A percentile compares a stretch with the other conserved stretches of the same genome.
phyloP scores from a whole-genome alignment of 2,888 invertebrate genomes.

The Chloromyia formosa region DNA sequence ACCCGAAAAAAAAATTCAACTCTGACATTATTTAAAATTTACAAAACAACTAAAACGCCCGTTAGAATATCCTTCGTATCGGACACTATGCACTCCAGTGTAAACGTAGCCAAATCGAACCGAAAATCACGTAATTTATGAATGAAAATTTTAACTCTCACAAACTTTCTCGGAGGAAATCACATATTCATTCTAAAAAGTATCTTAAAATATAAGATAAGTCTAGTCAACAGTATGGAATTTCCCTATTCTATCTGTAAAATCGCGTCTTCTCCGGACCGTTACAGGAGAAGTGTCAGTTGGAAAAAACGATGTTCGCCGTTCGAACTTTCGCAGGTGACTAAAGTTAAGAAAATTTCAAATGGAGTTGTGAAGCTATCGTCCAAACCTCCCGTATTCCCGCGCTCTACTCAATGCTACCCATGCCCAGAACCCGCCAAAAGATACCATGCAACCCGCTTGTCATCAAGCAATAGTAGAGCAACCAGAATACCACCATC shows the following conservation, averaged over 20 bases:
- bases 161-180: background rate
- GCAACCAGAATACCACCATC: background rate
- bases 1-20: no score
- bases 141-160: slow-evolving; percentile 7
- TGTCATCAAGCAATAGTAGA: slow-evolving; percentile 3
- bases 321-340: slow-evolving; percentile 51
- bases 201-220: slow-evolving; percentile 15
- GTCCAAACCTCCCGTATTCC: slow-evolving; percentile 9
- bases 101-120: slow-evolving; percentile 20
- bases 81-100: background rate
- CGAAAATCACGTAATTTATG: background rate
- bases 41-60: no score
- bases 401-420: slow-evolving; percentile 18
- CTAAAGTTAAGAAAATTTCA: slow-evolving; percentile 46
- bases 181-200: slow-evolving; percentile 1
- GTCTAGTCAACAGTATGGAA: background rate
- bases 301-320: slow-evolving; percentile 45
- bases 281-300: background rate
- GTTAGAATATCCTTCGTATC: no score
- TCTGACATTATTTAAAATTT: no score
- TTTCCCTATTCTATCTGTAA: background rate
- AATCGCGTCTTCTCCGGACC: slow-evolving; percentile 24
- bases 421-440: slow-evolving; percentile 32
- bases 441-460: slow-evolving; percentile 28
- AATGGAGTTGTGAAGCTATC: slow-evolving; percentile 37